Conservation (phyloP, 2,888 invertebrate genomes). For the Panzeria rudis region DNA sequence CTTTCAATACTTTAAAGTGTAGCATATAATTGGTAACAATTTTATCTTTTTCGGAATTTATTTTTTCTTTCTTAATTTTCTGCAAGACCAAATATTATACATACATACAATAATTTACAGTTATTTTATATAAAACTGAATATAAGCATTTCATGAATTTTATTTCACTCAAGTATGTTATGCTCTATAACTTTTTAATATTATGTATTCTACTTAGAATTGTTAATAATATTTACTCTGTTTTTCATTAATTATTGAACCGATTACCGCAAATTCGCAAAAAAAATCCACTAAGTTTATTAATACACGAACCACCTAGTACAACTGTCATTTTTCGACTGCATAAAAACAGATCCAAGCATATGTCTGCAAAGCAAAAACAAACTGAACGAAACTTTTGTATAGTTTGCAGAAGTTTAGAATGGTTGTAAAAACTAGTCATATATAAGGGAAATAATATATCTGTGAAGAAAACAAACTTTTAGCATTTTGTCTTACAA, state of each 20-base stretch:
- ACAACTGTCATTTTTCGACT: slow-evolving; percentile 70
- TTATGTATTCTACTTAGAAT: not conserved
- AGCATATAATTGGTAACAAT: not conserved
- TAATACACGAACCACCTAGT: slow-evolving; percentile 39
- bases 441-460: not conserved
- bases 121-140: slow-evolving; percentile 50
- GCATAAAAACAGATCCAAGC: slow-evolving; percentile 44
- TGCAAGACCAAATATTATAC: slow-evolving; percentile 10
- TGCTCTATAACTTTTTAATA: not conserved
- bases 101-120: slow-evolving; percentile 57
- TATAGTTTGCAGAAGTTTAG: slow-evolving; percentile 30
- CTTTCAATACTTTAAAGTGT: not conserved
- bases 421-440: slow-evolving; percentile 38
- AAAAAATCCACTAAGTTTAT: slow-evolving; percentile 12
- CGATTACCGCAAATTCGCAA: slow-evolving; percentile 59
- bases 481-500: too few relatives aligned
- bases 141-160: slow-evolving; percentile 6
- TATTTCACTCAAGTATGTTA: not conserved
- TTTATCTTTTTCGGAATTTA: slow-evolving; percentile 4
- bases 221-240: not conserved
- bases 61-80: slow-evolving; percentile 37
- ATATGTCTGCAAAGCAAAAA: slow-evolving; percentile 52
- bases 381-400: slow-evolving; percentile 43
- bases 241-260: slow-evolving; percentile 51
- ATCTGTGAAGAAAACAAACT: too few relatives aligned